Conservation (phyloP, 2,113 vertebrate genomes). For the Propithecus coquereli region DNA sequence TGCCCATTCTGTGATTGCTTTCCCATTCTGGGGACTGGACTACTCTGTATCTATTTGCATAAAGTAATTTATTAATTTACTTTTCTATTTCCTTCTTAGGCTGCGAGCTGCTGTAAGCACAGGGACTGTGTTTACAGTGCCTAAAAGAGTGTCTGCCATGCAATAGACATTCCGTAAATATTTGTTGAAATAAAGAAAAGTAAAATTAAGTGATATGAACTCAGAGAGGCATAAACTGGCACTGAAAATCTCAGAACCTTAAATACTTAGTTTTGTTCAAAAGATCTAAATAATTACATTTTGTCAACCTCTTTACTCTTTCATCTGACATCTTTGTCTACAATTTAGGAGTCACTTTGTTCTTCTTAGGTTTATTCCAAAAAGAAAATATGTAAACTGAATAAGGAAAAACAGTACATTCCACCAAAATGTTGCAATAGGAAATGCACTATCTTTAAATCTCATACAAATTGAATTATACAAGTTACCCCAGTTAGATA, state of each 20-base stretch:
- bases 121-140: background rate
- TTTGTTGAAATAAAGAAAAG: slow-evolving; percentile 53
- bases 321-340: slow-evolving; percentile 51
- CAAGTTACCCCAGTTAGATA: slow-evolving; percentile 34
- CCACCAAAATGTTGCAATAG: slow-evolving; percentile 58
- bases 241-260: slow-evolving; percentile 34
- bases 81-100: slow-evolving; percentile 38
- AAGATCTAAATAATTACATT: slow-evolving; percentile 49
- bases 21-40: background rate
- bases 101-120: background rate
- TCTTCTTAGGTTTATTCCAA: slow-evolving; percentile 65
- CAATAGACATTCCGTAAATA: slow-evolving; percentile 53
- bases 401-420: slow-evolving; percentile 55
- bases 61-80: slow-evolving; percentile 31
- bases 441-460: slow-evolving; percentile 54
- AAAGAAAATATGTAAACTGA: slow-evolving; percentile 65
- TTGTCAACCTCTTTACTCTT: slow-evolving; percentile 21
- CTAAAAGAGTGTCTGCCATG: background rate
- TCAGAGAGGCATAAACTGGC: slow-evolving; percentile 14
- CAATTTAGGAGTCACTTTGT: slow-evolving; percentile 59
- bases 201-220: slow-evolving; percentile 42
- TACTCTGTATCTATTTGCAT: slow-evolving; percentile 17
- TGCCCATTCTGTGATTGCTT: background rate
- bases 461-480: slow-evolving; percentile 39
- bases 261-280: slow-evolving; percentile 25